Conservation (phyloP, 2,797 vertebrate genomes). For the Coregonus sp. region DNA sequence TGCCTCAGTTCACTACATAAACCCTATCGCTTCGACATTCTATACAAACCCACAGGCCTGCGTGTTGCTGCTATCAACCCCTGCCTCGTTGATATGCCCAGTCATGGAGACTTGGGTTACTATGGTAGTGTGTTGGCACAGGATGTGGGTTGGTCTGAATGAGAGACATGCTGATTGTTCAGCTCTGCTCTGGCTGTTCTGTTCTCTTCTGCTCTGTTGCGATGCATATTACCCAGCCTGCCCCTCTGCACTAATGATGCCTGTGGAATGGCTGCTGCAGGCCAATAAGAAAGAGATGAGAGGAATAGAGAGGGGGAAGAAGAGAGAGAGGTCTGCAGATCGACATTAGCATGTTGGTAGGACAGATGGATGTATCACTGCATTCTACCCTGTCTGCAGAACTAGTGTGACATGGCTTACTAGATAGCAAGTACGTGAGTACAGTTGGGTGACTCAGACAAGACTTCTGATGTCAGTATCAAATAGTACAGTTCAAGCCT, state of each 20-base stretch:
- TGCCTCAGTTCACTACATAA: not conserved
- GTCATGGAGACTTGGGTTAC: not conserved
- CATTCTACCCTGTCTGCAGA: not conserved
- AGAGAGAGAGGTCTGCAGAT: not conserved
- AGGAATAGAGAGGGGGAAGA: not conserved
- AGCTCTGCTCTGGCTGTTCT: not conserved
- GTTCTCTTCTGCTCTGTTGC: not conserved
- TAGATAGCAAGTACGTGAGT: not conserved
- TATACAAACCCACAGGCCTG: not conserved
- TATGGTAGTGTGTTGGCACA: not conserved
- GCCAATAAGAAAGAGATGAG: not conserved
- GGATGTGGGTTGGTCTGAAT: not conserved
- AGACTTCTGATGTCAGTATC: no score
- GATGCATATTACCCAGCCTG: not conserved
- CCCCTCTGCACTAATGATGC: conserved; percentile 16
- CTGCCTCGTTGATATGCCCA: not conserved
- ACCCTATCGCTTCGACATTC: not conserved
- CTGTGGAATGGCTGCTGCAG: not conserved
- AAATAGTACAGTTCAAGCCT: not conserved
- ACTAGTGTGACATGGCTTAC: not conserved
- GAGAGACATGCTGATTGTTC: conserved; percentile 8
- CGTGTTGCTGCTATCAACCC: not conserved
- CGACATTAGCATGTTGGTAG: not conserved
- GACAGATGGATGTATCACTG: not conserved
- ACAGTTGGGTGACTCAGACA: no score